A percentile compares a stretch with the other conserved stretches of the same genome.
These are phyloP conservation scores for Cyphomyrus plagiostoma DNA, from an alignment of 2,113 vertebrate genomes.

Conservation along the genomic window DNA sequence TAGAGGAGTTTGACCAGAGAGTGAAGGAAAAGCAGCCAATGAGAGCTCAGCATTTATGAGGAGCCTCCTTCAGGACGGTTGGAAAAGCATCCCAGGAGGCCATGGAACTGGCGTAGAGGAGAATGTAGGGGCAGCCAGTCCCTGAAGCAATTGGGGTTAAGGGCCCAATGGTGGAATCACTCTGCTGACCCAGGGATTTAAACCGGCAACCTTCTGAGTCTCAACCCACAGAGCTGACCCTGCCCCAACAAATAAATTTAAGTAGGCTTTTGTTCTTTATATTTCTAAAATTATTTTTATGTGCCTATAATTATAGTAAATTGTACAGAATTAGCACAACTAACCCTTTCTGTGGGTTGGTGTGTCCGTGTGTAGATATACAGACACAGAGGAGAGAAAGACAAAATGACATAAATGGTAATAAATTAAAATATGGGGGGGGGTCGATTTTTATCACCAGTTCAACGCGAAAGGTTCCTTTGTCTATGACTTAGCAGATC, in stretches of 20 bases:
- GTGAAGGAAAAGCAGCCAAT: not conserved
- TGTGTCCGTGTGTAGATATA: not conserved
- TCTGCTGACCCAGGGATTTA: not conserved
- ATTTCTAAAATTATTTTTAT: not conserved
- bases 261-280: not conserved
- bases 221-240: not conserved
- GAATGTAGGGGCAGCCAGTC: not conserved
- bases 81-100: not conserved
- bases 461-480: not conserved
- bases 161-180: not conserved
- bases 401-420: not conserved
- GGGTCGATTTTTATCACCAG: not conserved
- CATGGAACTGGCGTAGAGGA: not conserved
- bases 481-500: not conserved
- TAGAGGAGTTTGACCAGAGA: not conserved
- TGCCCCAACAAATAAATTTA: not conserved
- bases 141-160: not conserved
- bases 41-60: not conserved
- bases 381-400: not conserved
- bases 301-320: not conserved
- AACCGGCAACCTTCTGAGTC: not conserved
- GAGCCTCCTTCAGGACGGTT: not conserved
- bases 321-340: not conserved
- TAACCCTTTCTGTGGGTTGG: not conserved
- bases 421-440: not conserved